Conservation (phyloP, 2,888 invertebrate species). For the Ceriagrion tenellum region DNA sequence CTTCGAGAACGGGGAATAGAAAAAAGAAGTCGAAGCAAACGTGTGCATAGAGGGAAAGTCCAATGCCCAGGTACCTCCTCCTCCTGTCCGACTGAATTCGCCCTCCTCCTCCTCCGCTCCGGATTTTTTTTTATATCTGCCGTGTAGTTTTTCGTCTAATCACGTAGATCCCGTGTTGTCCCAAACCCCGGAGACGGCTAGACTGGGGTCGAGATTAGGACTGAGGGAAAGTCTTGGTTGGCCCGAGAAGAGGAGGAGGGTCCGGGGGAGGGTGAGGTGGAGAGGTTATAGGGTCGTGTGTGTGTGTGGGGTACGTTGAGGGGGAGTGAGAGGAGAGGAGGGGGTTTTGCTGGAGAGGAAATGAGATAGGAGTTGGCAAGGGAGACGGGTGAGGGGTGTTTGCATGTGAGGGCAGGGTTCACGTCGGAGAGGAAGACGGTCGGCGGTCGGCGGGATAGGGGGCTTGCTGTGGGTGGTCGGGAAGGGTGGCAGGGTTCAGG, state of each 20-base stretch:
- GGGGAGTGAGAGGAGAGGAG: too few relatives aligned
- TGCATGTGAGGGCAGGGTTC: not conserved
- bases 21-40: not conserved
- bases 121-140: not conserved
- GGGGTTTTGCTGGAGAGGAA: not conserved
- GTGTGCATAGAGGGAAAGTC: too few relatives aligned
- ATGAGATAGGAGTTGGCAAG: not conserved
- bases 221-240: not conserved
- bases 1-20: not conserved
- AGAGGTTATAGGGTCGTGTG: not conserved
- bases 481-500: too few relatives aligned
- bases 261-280: not conserved
- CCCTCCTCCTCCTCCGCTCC: too few relatives aligned
- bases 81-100: too few relatives aligned
- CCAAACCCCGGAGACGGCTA: not conserved
- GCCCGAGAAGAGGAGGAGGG: not conserved
- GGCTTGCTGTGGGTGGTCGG: not conserved
- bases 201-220: conserved; percentile 18
- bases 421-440: not conserved
- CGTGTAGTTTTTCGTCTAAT: not conserved
- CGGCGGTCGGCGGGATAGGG: not conserved
- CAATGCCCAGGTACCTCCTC: too few relatives aligned
- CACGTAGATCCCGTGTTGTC: conserved; percentile 4
- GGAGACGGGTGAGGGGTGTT: not conserved
- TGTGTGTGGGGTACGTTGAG: too few relatives aligned